A percentile compares a stretch with the other conserved stretches of the same genome.
phyloP scores from a whole-genome alignment of 2,888 invertebrate species.

The Bhutanitis thaidina region DNA sequence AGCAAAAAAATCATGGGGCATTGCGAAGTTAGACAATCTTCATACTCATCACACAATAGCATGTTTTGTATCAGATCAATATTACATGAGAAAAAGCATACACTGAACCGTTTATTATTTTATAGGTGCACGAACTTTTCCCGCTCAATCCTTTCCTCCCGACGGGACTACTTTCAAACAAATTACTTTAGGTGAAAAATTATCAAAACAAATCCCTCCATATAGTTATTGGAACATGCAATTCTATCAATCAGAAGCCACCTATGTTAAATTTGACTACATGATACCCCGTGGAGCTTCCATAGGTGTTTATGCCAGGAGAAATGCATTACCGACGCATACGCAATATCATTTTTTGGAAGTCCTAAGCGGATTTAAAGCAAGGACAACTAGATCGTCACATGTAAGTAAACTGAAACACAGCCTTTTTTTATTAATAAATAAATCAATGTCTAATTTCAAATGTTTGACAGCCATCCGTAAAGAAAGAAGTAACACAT shows the following conservation, averaged over 20 bases:
- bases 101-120: constrained; percentile 25
- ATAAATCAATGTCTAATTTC: not conserved
- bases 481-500: constrained; percentile 95
- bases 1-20: not conserved
- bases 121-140: constrained; percentile 92
- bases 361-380: constrained; percentile 94
- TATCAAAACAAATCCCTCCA: constrained; percentile 93
- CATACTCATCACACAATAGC: not conserved
- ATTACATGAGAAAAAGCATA: too few species aligned
- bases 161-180: constrained; percentile 96
- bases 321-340: constrained; percentile 96
- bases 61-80: not conserved
- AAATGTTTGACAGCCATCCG: constrained; percentile 82
- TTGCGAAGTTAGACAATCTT: not conserved
- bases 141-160: constrained; percentile 94
- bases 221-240: constrained; percentile 99
- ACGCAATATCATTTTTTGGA: constrained; percentile 98
- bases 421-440: not conserved
- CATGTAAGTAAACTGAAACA: constrained; percentile 84
- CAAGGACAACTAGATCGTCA: constrained; percentile 89
- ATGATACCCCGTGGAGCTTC: constrained; percentile 94
- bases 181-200: constrained; percentile 91
- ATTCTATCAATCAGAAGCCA: constrained; percentile 96
- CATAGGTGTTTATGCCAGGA: constrained; percentile 96
- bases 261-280: constrained; percentile 96